Percentiles rank a stretch among this genome's conserved stretches.
These are phyloP conservation scores for Chunga burmeisteri DNA, from an alignment of 2,113 vertebrate species.

Conservation along the genomic window DNA sequence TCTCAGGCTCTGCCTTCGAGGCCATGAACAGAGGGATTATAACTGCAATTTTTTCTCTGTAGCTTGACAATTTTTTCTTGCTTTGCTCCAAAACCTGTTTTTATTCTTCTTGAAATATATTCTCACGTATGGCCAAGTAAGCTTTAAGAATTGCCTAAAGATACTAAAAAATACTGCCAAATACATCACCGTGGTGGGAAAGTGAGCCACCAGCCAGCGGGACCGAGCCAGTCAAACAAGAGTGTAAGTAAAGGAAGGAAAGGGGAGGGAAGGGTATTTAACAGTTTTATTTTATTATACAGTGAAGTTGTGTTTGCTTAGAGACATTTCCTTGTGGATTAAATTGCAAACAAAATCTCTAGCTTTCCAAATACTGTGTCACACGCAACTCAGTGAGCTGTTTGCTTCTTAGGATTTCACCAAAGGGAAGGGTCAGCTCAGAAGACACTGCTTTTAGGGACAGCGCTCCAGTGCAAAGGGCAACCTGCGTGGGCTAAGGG, in stretches of 20 bases:
- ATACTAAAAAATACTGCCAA: background rate
- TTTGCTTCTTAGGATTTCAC: background rate
- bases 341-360: background rate
- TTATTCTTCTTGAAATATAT: background rate
- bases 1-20: slow-evolving; percentile 7
- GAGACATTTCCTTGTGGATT: background rate
- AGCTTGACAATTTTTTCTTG: background rate
- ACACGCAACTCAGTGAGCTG: background rate
- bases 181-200: background rate
- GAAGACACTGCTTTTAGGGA: background rate
- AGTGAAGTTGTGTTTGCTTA: background rate
- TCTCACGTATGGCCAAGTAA: background rate
- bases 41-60: background rate
- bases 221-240: background rate
- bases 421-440: background rate
- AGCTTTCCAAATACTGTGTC: background rate
- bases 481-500: background rate
- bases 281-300: background rate
- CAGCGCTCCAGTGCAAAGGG: background rate
- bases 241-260: background rate
- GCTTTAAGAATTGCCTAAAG: background rate
- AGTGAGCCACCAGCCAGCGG: background rate
- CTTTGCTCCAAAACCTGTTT: background rate
- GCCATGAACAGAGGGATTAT: background rate
- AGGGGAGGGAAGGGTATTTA: background rate